Conservation (phyloP, 37 sponge, comb jelly and placozoan species). For the Spongilla lacustris region DNA sequence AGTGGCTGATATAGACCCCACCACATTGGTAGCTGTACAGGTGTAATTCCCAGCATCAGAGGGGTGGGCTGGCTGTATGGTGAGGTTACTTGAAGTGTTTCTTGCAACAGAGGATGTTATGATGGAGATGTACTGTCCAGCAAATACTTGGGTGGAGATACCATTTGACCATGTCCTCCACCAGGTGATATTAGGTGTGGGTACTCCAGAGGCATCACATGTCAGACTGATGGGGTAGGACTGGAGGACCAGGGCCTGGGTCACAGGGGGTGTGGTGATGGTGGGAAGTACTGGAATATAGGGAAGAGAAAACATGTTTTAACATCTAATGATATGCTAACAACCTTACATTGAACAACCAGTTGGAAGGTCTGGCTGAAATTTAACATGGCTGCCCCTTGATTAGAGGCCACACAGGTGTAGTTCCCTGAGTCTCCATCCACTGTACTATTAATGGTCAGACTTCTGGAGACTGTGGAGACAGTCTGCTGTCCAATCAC, state of each 20-base stretch:
- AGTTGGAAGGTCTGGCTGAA: constrained; percentile 14
- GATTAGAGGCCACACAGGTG: constrained; percentile 39
- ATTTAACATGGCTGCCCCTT: constrained; percentile 3
- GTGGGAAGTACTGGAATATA: constrained; percentile 42
- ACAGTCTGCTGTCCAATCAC: constrained; percentile 22
- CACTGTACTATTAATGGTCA: not conserved
- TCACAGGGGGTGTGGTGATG: constrained; percentile 7
- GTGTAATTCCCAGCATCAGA: constrained; percentile 45
- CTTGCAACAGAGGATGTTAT: constrained; percentile 10
- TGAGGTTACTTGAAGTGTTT: constrained; percentile 10
- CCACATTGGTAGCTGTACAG: constrained; percentile 45
- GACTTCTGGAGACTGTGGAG: not conserved
- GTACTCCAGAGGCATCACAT: constrained; percentile 49
- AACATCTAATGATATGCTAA: too few species aligned
- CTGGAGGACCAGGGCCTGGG: constrained; percentile 11
- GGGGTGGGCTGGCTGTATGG: constrained; percentile 2
- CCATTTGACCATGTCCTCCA: constrained; percentile 6
- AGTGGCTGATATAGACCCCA: not conserved
- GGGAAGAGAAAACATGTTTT: not conserved
- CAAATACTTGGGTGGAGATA: not conserved
- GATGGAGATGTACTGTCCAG: too few species aligned
- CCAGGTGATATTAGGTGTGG: constrained; percentile 68
- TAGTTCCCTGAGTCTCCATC: constrained; percentile 53
- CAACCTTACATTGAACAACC: constrained; percentile 40
- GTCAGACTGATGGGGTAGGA: constrained; percentile 13